These are phyloP conservation scores for Drosophila novamexicana DNA, from an alignment of 1,140 invertebrate genomes.

Conservation along the genomic window DNA sequence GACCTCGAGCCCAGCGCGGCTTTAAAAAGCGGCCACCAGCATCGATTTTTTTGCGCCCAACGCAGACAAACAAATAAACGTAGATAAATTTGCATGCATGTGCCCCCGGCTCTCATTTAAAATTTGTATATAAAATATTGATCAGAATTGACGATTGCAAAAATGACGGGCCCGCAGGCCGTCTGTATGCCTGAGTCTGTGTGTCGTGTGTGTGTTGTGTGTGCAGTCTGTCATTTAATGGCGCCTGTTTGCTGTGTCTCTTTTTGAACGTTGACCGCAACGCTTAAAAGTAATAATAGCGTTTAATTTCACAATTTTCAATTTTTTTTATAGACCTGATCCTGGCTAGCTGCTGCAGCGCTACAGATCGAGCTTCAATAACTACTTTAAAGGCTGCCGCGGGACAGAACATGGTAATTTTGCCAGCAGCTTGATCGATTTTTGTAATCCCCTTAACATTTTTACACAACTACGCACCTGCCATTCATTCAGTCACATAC, in stretches of 20 bases:
- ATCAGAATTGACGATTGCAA: constrained; percentile 65
- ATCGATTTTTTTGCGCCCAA: constrained; percentile 58
- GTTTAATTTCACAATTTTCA: constrained; percentile 31
- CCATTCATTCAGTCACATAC: constrained; percentile 9
- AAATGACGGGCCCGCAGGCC: constrained; percentile 45
- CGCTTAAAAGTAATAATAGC: constrained; percentile 47
- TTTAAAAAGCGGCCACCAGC: constrained; percentile 50
- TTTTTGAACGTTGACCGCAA: constrained; percentile 52
- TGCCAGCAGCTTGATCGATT: constrained; percentile 58
- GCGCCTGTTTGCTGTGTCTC: constrained; percentile 3
- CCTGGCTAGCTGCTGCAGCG: not conserved
- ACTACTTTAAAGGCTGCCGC: constrained; percentile 2
- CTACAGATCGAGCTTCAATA: constrained; percentile 21
- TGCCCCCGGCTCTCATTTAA: constrained; percentile 54
- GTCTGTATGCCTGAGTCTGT: not conserved
- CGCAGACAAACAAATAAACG: constrained; percentile 25
- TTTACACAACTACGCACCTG: constrained; percentile 50
- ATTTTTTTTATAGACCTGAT: not conserved
- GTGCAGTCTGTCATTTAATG: no score
- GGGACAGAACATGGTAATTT: constrained; percentile 13
- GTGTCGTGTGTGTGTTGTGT: constrained; percentile 4
- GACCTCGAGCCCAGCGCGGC: constrained; percentile 49
- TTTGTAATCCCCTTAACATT: constrained; percentile 53
- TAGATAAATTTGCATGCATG: constrained; percentile 50
- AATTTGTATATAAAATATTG: constrained; percentile 75